Percentiles rank a stretch among this genome's conserved stretches.
Evolutionary conservation across 1,140 invertebrate species (phyloP).

Genomic region (Euwallacea similis): DNA sequence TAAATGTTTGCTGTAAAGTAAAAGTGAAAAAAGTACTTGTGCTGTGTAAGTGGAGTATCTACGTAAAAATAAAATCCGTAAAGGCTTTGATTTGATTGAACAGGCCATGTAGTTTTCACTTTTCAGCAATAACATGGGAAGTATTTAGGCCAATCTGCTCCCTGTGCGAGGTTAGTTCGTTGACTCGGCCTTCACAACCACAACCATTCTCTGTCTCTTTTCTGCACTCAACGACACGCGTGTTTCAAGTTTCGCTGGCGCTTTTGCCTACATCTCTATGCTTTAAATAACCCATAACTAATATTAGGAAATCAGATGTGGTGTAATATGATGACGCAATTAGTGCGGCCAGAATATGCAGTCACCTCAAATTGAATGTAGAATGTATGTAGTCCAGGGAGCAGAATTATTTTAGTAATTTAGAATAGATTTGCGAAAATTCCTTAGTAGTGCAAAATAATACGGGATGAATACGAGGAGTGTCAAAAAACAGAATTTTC

Average conservation of each 20-base stretch:
- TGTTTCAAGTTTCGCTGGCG: conserved; percentile 40
- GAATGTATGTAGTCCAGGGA: no score
- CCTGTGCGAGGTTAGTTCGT: conserved; percentile 50
- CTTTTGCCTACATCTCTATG: conserved; percentile 34
- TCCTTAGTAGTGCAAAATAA: no score
- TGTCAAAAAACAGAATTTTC: no score
- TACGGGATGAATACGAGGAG: no score
- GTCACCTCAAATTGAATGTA: no score
- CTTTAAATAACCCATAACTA: conserved; percentile 33
- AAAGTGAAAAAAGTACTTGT: no score
- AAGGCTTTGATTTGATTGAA: background rate
- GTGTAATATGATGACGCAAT: conserved; percentile 19
- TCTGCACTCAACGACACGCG: conserved; percentile 14
- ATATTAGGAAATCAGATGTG: conserved; percentile 34
- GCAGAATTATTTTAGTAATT: no score
- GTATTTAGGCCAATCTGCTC: conserved; percentile 49
- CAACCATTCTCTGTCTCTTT: conserved; percentile 35
- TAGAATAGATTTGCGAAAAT: no score
- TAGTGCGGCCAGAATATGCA: conserved; percentile 20
- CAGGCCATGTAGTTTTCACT: conserved; percentile 47
- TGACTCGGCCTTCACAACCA: conserved; percentile 50
- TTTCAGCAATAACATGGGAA: conserved; percentile 41
- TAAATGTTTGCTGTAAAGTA: no score
- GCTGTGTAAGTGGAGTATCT: no score
- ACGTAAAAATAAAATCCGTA: no score